Evolutionary conservation across 1,140 invertebrate genomes (phyloP).

Genomic region (Acromyrmex charruanus): DNA sequence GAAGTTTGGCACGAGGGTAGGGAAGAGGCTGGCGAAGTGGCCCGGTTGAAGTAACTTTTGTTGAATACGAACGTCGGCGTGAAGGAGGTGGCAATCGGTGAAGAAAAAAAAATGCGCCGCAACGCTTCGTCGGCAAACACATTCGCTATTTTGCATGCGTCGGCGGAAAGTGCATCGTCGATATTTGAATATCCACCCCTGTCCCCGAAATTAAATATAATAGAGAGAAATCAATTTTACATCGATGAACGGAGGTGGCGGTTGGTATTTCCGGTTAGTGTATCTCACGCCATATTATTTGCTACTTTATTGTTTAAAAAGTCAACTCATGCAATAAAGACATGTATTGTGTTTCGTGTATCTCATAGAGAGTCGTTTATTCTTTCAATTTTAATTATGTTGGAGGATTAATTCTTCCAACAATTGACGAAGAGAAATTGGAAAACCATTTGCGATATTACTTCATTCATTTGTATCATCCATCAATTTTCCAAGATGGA

Average conservation of each 20-base stretch:
- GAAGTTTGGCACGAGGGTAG: constrained; percentile 66
- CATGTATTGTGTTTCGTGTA: neutral
- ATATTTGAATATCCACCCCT: constrained; percentile 76
- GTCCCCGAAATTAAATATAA: constrained; percentile 70
- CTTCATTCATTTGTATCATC: neutral
- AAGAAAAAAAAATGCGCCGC: constrained; percentile 27
- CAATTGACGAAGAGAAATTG: constrained; percentile 8
- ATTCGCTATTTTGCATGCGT: constrained; percentile 67
- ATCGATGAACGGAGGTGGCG: neutral
- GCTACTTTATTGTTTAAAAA: neutral
- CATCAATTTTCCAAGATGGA: constrained; percentile 22
- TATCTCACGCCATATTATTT: neutral
- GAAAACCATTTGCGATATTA: constrained; percentile 8
- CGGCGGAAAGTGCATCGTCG: constrained; percentile 54
- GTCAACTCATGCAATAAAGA: neutral
- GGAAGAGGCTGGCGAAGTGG: constrained; percentile 24
- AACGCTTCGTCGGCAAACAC: constrained; percentile 53
- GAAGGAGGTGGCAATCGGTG: neutral
- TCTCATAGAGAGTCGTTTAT: neutral
- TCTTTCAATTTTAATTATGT: neutral
- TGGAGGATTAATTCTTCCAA: constrained; percentile 7
- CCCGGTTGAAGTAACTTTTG: constrained; percentile 54
- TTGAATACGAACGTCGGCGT: neutral
- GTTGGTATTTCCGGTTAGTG: neutral
- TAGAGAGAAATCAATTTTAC: constrained; percentile 25